Percentiles rank a stretch among this genome's conserved stretches.
phyloP scores from a whole-genome alignment of 2,888 invertebrate genomes.

The Folsomia candida region DNA sequence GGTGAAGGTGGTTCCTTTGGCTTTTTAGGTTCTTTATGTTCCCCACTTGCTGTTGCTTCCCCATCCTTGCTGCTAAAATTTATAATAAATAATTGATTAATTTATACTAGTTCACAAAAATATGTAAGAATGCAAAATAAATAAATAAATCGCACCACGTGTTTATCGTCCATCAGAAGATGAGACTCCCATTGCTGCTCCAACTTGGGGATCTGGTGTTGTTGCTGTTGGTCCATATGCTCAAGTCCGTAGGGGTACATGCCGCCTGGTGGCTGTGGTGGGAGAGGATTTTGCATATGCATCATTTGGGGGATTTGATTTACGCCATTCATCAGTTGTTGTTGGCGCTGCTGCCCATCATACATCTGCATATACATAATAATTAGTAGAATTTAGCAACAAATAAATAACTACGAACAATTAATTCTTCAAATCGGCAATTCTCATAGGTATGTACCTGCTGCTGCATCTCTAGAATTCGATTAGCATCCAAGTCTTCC shows the following conservation, averaged over 20 bases:
- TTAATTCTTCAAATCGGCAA: background rate
- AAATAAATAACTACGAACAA: background rate
- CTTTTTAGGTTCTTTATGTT: background rate
- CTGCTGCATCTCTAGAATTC: slow-evolving; percentile 25
- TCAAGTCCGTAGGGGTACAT: slow-evolving; percentile 44
- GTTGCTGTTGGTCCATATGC: slow-evolving; percentile 36
- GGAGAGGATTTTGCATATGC: slow-evolving; percentile 41
- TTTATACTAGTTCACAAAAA: background rate
- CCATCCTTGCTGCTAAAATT: background rate
- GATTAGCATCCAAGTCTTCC: slow-evolving; percentile 39
- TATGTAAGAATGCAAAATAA: background rate
- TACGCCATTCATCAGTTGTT: slow-evolving; percentile 49
- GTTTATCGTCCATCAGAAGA: slow-evolving; percentile 41
- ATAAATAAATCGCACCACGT: slow-evolving; percentile 27
- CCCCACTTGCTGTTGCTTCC: background rate
- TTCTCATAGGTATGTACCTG: slow-evolving; percentile 19
- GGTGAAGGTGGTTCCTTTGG: no score
- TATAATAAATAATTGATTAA: background rate
- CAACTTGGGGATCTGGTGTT: slow-evolving; percentile 39
- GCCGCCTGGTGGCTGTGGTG: slow-evolving; percentile 34
- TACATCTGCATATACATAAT: slow-evolving; percentile 33
- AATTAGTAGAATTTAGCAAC: background rate
- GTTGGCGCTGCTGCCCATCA: slow-evolving; percentile 43
- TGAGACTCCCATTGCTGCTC: slow-evolving; percentile 46
- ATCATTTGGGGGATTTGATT: slow-evolving; percentile 37